These are phyloP conservation scores for Mythimna pallens DNA, from an alignment of 2,888 invertebrate species.

Conservation along the genomic window DNA sequence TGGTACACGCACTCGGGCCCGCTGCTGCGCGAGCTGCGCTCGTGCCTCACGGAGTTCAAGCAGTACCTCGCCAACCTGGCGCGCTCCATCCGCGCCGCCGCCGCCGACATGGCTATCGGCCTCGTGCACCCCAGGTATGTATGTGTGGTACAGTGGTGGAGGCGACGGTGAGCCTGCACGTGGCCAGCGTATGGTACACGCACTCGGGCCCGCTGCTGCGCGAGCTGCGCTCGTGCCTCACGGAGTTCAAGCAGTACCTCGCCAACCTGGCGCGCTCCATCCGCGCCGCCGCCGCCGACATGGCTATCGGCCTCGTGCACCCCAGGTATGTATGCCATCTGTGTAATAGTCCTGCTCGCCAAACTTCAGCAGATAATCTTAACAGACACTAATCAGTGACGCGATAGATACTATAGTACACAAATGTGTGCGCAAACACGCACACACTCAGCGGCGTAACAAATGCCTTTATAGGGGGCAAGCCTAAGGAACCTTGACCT, in stretches of 20 bases:
- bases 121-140: slow-evolving; percentile 93
- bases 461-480: no score
- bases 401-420: no score
- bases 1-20: slow-evolving; percentile 98
- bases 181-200: slow-evolving; percentile 98
- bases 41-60: slow-evolving; percentile 97
- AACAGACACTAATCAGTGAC: no score
- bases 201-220: slow-evolving; percentile 96
- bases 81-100: slow-evolving; percentile 96
- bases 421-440: no score
- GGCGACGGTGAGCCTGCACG: slow-evolving; percentile 87
- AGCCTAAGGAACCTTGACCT: no score
- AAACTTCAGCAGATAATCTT: no score
- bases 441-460: no score
- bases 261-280: slow-evolving; percentile 96
- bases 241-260: slow-evolving; percentile 97
- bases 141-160: slow-evolving; percentile 70
- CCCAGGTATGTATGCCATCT: slow-evolving; percentile 85
- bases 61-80: slow-evolving; percentile 96
- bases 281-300: slow-evolving; percentile 97
- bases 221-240: slow-evolving; percentile 96
- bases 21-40: slow-evolving; percentile 95
- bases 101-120: slow-evolving; percentile 98
- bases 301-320: slow-evolving; percentile 97
- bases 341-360: no score